These are phyloP conservation scores for Laticauda colubrina DNA, from an alignment of 2,113 vertebrate species.

Conservation along the genomic window DNA sequence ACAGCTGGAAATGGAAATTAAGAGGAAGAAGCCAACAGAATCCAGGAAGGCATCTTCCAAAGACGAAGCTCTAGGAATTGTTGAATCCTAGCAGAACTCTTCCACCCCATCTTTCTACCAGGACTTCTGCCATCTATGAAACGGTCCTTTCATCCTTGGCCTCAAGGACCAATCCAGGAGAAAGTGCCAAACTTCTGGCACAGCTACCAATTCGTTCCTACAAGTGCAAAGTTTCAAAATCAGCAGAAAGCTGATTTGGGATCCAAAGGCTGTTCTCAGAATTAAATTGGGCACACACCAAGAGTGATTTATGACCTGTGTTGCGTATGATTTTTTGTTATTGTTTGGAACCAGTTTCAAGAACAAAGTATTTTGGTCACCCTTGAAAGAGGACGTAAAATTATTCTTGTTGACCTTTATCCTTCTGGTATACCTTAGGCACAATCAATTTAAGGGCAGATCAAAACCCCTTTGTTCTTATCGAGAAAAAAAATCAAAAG, in stretches of 20 bases:
- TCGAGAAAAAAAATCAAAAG: too few species aligned
- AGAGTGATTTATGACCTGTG: not conserved
- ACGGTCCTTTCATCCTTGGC: not conserved
- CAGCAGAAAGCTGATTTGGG: not conserved
- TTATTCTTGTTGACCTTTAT: not conserved
- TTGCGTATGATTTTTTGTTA: not conserved
- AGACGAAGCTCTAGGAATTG: not conserved
- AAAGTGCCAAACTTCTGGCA: too few species aligned
- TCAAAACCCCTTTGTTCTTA: too few species aligned
- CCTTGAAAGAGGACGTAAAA: not conserved
- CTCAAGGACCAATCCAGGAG: not conserved
- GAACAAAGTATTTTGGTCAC: not conserved
- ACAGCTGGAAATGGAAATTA: slow-evolving; percentile 53
- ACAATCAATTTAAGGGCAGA: not conserved
- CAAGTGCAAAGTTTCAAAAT: not conserved
- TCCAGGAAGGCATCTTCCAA: slow-evolving; percentile 33
- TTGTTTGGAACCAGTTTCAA: not conserved
- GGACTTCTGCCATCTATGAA: not conserved
- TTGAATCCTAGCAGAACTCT: not conserved
- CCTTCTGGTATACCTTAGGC: not conserved
- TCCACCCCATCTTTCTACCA: not conserved
- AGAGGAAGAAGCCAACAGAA: slow-evolving; percentile 28
- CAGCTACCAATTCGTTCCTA: not conserved
- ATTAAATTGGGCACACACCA: not conserved
- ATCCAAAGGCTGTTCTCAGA: not conserved